phyloP scores from a whole-genome alignment of 2,113 vertebrate genomes.

The Elaphurus davidianus region DNA sequence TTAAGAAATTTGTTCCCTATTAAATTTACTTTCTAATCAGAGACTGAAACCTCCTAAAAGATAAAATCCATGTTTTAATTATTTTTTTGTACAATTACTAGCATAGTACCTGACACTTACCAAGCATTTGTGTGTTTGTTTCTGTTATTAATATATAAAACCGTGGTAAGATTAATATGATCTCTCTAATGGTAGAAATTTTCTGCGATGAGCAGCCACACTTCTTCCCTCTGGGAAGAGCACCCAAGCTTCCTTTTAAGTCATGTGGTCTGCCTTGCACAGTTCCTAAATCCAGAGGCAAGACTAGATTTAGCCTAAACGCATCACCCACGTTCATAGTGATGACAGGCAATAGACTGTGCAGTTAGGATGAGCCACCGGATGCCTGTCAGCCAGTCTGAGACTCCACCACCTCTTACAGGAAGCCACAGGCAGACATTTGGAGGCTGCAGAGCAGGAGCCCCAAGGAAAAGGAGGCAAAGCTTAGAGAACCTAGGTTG shows the following conservation, averaged over 20 bases:
- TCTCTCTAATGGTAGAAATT: neutral
- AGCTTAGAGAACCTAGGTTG: neutral
- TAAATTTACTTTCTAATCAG: neutral
- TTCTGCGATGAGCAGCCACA: neutral
- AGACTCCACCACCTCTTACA: neutral
- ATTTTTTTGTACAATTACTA: neutral
- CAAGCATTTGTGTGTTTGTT: neutral
- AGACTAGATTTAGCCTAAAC: neutral
- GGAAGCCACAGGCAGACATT: neutral
- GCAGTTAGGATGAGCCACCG: neutral
- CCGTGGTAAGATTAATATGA: neutral
- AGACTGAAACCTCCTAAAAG: neutral
- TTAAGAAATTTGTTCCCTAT: neutral
- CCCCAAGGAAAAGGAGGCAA: neutral
- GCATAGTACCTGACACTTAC: neutral
- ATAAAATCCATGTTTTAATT: neutral
- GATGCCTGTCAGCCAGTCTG: too few relatives aligned
- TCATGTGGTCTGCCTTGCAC: neutral
- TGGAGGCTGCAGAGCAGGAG: neutral
- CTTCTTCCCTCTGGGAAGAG: neutral
- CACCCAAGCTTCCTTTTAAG: neutral
- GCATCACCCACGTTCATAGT: neutral
- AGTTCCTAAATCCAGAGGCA: neutral
- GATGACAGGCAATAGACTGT: fast-evolving
- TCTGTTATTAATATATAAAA: neutral